These are phyloP conservation scores for Eledona agricola DNA, from an alignment of 2,888 invertebrate species.

Conservation along the genomic window DNA sequence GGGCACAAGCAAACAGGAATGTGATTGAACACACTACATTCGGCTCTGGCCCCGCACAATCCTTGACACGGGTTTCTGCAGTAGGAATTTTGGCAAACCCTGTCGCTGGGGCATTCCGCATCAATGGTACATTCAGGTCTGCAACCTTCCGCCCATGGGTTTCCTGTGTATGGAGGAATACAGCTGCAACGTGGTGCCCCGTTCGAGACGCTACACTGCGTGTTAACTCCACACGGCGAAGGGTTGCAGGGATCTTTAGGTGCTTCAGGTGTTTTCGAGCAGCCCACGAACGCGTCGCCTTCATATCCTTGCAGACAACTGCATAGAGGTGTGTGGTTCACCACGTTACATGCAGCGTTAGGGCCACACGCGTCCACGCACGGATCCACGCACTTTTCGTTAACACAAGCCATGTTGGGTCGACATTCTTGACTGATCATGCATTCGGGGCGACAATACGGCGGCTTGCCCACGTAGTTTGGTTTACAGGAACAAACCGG, in stretches of 20 bases:
- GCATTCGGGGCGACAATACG: slow-evolving; percentile 84
- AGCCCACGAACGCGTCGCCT: slow-evolving; percentile 87
- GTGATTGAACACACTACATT: slow-evolving; percentile 84
- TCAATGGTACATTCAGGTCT: slow-evolving; percentile 85
- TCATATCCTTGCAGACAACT: slow-evolving; percentile 79
- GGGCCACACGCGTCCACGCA: slow-evolving; percentile 79
- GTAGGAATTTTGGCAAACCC: slow-evolving; percentile 84
- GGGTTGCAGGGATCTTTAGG: slow-evolving; percentile 74
- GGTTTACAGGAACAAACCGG: slow-evolving; percentile 83
- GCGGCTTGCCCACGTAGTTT: slow-evolving; percentile 83
- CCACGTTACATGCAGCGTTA: slow-evolving; percentile 81
- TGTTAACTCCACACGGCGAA: slow-evolving; percentile 86
- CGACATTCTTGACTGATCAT: slow-evolving; percentile 84
- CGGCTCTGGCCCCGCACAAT: slow-evolving; percentile 83
- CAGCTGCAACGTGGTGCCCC: slow-evolving; percentile 81
- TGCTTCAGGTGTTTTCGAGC: slow-evolving; percentile 65
- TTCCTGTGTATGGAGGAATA: slow-evolving; percentile 87
- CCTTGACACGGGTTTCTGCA: slow-evolving; percentile 88
- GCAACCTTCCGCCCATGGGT: slow-evolving; percentile 86
- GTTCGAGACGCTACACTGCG: slow-evolving; percentile 77
- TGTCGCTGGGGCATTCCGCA: slow-evolving; percentile 79
- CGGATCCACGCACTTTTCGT: slow-evolving; percentile 85
- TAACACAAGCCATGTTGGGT: slow-evolving; percentile 79
- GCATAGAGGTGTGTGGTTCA: slow-evolving; percentile 83
- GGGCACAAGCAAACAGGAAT: slow-evolving; percentile 83